Conservation (phyloP, 1,140 invertebrate species). For the Apolygus lucorum region DNA sequence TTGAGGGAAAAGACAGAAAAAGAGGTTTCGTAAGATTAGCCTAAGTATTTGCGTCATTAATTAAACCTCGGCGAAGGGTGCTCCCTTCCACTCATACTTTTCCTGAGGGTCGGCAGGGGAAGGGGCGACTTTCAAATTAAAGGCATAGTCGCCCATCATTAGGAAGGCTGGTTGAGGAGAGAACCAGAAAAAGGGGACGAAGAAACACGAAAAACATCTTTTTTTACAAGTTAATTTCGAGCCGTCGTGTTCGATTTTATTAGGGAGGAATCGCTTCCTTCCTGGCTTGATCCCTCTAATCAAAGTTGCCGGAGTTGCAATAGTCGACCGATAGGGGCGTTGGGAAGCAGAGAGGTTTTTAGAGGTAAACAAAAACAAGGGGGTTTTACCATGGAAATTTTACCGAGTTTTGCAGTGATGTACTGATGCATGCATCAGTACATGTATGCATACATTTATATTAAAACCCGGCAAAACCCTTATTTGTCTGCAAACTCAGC, state of each 20-base stretch:
- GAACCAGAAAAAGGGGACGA: background rate
- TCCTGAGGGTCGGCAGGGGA: too few species aligned
- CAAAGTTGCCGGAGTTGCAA: conserved; percentile 12
- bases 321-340: too few species aligned
- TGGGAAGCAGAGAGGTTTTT: too few species aligned
- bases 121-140: conserved; percentile 10
- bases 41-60: conserved; percentile 7
- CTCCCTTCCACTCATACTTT: too few species aligned
- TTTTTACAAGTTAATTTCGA: conserved; percentile 23
- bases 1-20: background rate
- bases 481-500: too few species aligned
- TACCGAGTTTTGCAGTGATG: too few species aligned
- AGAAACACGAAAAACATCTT: conserved; percentile 17
- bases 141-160: conserved; percentile 4
- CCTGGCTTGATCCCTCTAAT: conserved; percentile 10
- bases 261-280: conserved; percentile 18
- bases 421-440: too few species aligned
- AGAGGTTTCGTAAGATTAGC: conserved; percentile 3
- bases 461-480: too few species aligned
- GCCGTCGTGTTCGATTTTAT: conserved; percentile 19
- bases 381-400: too few species aligned
- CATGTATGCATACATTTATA: too few species aligned
- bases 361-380: too few species aligned
- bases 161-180: background rate
- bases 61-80: background rate